phyloP scores from a whole-genome alignment of 2,888 invertebrate species.

The Drosophila mettleri region DNA sequence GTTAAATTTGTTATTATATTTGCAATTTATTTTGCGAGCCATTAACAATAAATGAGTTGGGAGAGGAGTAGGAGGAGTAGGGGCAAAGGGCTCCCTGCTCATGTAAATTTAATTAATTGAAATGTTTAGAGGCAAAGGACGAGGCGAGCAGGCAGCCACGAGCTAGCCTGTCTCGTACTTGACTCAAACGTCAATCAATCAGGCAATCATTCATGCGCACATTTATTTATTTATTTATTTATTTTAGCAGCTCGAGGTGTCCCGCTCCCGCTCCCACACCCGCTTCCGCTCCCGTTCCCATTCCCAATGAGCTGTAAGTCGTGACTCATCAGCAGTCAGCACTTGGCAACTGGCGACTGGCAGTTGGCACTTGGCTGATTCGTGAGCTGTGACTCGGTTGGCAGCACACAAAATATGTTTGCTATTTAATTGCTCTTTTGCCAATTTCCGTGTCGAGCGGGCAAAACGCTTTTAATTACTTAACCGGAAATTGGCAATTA shows the following conservation, averaged over 20 bases:
- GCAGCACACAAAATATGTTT: constrained; percentile 64
- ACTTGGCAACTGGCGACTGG: not conserved
- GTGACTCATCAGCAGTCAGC: constrained; percentile 17
- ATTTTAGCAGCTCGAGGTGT: constrained; percentile 44
- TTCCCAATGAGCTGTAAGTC: constrained; percentile 1
- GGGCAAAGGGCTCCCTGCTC: not conserved
- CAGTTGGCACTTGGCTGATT: not conserved
- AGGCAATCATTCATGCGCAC: constrained; percentile 63
- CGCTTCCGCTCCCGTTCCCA: too few relatives aligned
- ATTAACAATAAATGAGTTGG: not conserved
- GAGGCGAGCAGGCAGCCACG: not conserved
- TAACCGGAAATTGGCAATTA: constrained; percentile 82
- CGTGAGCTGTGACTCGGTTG: constrained; percentile 13
- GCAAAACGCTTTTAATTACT: constrained; percentile 79
- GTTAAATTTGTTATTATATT: too few relatives aligned
- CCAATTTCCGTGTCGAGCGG: constrained; percentile 62
- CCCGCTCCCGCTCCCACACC: too few relatives aligned
- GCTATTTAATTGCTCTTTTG: constrained; percentile 71
- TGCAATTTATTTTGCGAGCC: too few relatives aligned
- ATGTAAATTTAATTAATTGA: constrained; percentile 35
- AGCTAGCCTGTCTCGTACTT: constrained; percentile 9
- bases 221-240: constrained; percentile 70
- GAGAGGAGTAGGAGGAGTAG: not conserved
- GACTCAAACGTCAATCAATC: constrained; percentile 58
- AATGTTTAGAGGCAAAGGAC: constrained; percentile 12